Conservation (phyloP, 2,888 invertebrate species). For the Drosophila macrospina region DNA sequence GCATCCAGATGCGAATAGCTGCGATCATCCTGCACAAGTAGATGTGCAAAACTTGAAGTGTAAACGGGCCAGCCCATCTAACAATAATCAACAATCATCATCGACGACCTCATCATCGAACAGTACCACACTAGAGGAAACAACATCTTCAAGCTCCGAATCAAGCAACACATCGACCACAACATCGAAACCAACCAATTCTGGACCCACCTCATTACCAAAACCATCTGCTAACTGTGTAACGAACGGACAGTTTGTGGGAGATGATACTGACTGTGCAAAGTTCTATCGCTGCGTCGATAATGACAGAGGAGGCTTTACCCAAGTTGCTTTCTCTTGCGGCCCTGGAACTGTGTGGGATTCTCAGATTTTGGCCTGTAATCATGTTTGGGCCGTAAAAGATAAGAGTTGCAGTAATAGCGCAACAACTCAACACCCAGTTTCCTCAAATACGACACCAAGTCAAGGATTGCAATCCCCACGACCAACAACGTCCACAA, state of each 20-base stretch:
- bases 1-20: conserved; percentile 87
- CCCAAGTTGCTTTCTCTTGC: conserved; percentile 86
- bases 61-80: conserved; percentile 42
- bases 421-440: conserved; percentile 43
- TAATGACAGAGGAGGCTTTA: conserved; percentile 85
- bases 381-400: conserved; percentile 83
- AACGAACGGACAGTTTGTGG: conserved; percentile 83
- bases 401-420: conserved; percentile 69
- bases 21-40: conserved; percentile 83
- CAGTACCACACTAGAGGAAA: conserved; percentile 13
- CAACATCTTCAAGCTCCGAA: conserved; percentile 58
- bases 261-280: conserved; percentile 86
- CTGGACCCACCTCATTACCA: conserved; percentile 26
- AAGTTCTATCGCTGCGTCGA: conserved; percentile 88
- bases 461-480: conserved; percentile 32
- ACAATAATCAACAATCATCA: conserved; percentile 36
- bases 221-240: conserved; percentile 70
- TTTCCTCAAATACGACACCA: conserved; percentile 39
- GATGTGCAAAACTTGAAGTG: conserved; percentile 73
- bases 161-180: conserved; percentile 44
- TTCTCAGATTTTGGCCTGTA: conserved; percentile 86
- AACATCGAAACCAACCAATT: conserved; percentile 42
- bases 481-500: conserved; percentile 15
- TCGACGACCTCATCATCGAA: conserved; percentile 30
- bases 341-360: conserved; percentile 88